phyloP scores from a whole-genome alignment of 2,888 invertebrate genomes.

The Oscheius sp. region DNA sequence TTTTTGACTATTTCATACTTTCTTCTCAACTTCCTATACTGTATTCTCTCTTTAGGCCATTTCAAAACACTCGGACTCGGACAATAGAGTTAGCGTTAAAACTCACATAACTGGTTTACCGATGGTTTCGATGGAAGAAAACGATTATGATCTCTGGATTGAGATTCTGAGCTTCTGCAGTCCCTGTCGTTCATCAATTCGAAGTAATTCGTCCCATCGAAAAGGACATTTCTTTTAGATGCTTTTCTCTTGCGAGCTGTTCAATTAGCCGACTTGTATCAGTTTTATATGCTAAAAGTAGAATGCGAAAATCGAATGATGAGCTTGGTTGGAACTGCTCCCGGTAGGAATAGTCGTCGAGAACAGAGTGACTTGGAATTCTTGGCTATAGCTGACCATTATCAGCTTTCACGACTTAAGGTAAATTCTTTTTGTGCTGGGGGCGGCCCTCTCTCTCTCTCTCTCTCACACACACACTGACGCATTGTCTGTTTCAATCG shows the following conservation, averaged over 20 bases:
- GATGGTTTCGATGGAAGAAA: background rate
- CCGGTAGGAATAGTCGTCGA: too few relatives aligned
- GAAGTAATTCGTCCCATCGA: background rate
- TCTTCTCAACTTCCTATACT: too few relatives aligned
- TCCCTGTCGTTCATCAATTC: background rate
- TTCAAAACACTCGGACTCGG: too few relatives aligned
- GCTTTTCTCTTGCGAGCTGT: background rate
- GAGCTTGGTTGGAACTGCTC: background rate
- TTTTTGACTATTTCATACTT: too few relatives aligned
- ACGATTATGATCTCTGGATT: background rate
- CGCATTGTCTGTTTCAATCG: too few relatives aligned
- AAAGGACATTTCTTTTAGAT: background rate
- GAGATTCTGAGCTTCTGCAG: constrained; percentile 1
- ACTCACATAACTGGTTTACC: background rate
- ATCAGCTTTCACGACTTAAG: background rate
- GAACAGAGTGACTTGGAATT: background rate
- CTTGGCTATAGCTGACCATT: background rate
- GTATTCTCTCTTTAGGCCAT: too few relatives aligned
- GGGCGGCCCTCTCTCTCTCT: too few relatives aligned
- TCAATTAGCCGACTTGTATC: background rate
- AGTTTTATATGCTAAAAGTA: background rate
- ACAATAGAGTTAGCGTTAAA: too few relatives aligned
- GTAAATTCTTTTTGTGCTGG: background rate
- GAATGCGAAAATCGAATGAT: background rate
- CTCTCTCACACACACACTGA: too few relatives aligned